A percentile compares a stretch with the other conserved stretches of the same genome.
These are phyloP conservation scores for Unio pictorum DNA, from an alignment of 2,888 invertebrate genomes.

Conservation along the genomic window DNA sequence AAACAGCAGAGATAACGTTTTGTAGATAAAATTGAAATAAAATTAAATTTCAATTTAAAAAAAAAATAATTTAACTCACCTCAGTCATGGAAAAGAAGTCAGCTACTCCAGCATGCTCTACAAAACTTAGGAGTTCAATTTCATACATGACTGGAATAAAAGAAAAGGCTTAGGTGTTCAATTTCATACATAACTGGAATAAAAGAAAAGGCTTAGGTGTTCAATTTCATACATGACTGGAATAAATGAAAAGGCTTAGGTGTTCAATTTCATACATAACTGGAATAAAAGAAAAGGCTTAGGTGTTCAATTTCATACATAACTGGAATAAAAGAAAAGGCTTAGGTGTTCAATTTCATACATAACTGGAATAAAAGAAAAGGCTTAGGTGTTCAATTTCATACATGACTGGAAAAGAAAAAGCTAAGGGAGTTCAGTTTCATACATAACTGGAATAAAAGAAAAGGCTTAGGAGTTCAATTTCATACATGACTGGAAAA, in stretches of 20 bases:
- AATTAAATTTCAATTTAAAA: not conserved
- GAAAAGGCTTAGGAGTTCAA: not conserved
- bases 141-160: too few relatives aligned
- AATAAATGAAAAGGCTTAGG: not conserved
- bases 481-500: not conserved
- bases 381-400: conserved; percentile 74
- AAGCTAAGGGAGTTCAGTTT: conserved; percentile 76
- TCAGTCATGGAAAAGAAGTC: conserved; percentile 72
- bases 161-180: conserved; percentile 72
- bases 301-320: not conserved
- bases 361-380: not conserved
- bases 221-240: conserved; percentile 74
- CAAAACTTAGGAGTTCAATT: conserved; percentile 80
- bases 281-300: not conserved
- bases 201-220: conserved; percentile 16
- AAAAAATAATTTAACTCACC: conserved; percentile 32
- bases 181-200: conserved; percentile 71
- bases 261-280: not conserved
- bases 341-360: not conserved
- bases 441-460: not conserved
- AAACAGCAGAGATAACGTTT: too few relatives aligned
- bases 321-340: not conserved
- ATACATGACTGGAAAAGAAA: not conserved
- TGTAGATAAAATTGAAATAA: too few relatives aligned
- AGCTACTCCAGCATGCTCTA: conserved; percentile 74